A percentile compares a stretch with the other conserved stretches of the same genome.
Evolutionary conservation across 2,113 vertebrate genomes (phyloP).

Genomic region (Ptychochromis oligacanthus): DNA sequence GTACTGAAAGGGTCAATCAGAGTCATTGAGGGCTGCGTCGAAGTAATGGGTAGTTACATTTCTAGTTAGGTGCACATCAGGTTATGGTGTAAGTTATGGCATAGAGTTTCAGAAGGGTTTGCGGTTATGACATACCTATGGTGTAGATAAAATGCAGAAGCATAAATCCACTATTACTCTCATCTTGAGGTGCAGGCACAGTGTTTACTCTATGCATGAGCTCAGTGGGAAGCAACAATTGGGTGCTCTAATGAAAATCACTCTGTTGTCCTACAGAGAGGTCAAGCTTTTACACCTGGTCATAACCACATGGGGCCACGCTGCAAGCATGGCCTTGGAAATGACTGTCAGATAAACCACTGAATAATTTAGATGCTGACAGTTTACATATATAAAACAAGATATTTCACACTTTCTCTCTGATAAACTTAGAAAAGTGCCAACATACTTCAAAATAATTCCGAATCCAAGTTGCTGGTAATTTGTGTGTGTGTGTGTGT

Average conservation of each 20-base stretch:
- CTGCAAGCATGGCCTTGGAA: slow-evolving; percentile 68
- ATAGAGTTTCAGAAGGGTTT: too few species aligned
- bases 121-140: not conserved
- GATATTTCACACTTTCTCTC: not conserved
- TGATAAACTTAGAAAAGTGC: not conserved
- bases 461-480: not conserved
- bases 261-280: slow-evolving; percentile 74
- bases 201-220: slow-evolving; percentile 57
- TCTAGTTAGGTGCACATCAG: too few species aligned
- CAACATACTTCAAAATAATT: not conserved
- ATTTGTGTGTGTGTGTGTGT: slow-evolving; percentile 33
- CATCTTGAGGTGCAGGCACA: slow-evolving; percentile 41
- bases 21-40: too few species aligned
- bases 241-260: slow-evolving; percentile 75
- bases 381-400: slow-evolving; percentile 17
- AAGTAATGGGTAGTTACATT: too few species aligned
- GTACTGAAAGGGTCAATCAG: too few species aligned
- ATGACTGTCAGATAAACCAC: slow-evolving; percentile 70
- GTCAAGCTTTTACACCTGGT: slow-evolving; percentile 79
- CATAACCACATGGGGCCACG: slow-evolving; percentile 65
- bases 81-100: too few species aligned
- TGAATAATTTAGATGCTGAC: slow-evolving; percentile 62
- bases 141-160: not conserved
- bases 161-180: not conserved
- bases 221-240: slow-evolving; percentile 64